These are phyloP conservation scores for Cybosia mesomella DNA, from an alignment of 2,888 invertebrate species.

Conservation along the genomic window DNA sequence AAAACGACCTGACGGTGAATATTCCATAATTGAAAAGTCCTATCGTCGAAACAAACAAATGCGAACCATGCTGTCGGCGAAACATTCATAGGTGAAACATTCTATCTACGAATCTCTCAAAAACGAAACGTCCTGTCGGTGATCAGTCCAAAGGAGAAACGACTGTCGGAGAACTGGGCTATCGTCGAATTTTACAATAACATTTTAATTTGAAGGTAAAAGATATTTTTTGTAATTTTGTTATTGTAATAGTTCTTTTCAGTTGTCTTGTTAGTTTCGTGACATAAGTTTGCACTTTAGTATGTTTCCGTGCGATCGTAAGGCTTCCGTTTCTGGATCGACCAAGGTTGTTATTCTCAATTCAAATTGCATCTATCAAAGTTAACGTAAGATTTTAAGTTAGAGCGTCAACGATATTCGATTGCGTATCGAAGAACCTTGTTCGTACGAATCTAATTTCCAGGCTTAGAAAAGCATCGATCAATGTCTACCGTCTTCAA, in stretches of 20 bases:
- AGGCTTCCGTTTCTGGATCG: not conserved
- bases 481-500: slow-evolving; percentile 72
- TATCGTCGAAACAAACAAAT: no score
- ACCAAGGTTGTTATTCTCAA: not conserved
- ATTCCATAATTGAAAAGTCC: no score
- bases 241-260: not conserved
- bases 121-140: no score
- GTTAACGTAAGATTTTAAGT: slow-evolving; percentile 28
- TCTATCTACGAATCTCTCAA: no score
- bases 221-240: not conserved
- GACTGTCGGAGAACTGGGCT: no score
- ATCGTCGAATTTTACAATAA: no score
- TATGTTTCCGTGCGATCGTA: not conserved
- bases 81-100: no score
- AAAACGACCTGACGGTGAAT: no score
- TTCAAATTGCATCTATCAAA: slow-evolving; percentile 23
- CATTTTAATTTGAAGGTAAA: not conserved
- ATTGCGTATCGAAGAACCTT: slow-evolving; percentile 52
- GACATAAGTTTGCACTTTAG: not conserved
- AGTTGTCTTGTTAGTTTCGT: not conserved
- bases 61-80: no score
- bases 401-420: slow-evolving; percentile 34
- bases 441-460: slow-evolving; percentile 51
- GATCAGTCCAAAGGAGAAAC: no score
- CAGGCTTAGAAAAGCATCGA: slow-evolving; percentile 64